Base-by-base conservation (phyloP, 2,888 invertebrate genomes). In the Matsumyia berberina region DNA sequence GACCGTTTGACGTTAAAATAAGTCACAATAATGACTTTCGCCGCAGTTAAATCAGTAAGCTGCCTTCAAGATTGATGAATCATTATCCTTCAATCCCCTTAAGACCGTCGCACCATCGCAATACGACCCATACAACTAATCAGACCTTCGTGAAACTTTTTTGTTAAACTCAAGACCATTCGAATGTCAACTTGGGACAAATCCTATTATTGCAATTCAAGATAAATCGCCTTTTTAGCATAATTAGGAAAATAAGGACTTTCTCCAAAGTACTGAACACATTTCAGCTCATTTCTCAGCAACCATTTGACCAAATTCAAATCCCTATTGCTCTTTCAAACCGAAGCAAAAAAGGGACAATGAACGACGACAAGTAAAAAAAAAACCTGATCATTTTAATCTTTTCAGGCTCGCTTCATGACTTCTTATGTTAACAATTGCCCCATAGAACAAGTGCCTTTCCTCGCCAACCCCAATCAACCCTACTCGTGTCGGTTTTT, bases 341-440 rank as follows among this genome's bases (percentile, higher is more conserved):
- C 35, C 15, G 2, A 42, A 35, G 5, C 5, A 29, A 44, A 37
- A 29, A 15, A 9, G 17, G 15, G 5, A 5, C 15, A 51, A n/a
- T 6, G 44, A 12, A 15, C 15, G 15, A 29, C 31, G 44, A n/a
- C n/a, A n/a, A n/a, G n/a, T n/a, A n/a, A 57, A 19, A 5, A 35
- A 55, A 70, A 46, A 37, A 8, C 58, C 9, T 39, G n/a, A 24
- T 8, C 17, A 24, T 39, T 53, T 62, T 73, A 73, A 57, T 66
- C 64, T 46, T 44, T 46, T 57, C 31, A 55, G 37, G 66, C 29
- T 31, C 29, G 55, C 55, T 46, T 57, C 46, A 39, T 66, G 76
- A 76, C 57, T 76, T 76, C 66, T 76, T 58, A 49, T 66, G 66
- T 58, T 76, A 31, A 66, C 76, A 76, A 76, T 67, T 66, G 66